Percentiles rank a stretch among this genome's conserved stretches.
Conservation (phyloP, 2,888 invertebrate species). For the Therioaphis trifolii region DNA sequence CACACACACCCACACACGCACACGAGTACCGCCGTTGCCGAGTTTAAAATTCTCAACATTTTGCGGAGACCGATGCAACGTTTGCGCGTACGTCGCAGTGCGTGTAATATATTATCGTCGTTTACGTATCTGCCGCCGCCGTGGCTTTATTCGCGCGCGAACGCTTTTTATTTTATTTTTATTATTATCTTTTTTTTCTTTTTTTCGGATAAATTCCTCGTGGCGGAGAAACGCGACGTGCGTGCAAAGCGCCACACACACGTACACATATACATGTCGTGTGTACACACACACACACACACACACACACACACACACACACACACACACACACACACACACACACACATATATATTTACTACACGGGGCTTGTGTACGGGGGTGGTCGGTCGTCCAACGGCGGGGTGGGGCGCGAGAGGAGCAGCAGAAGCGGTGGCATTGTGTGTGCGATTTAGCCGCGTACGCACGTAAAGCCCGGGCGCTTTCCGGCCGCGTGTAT, state of each 20-base stretch:
- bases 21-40: background rate
- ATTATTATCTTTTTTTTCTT: too few relatives aligned
- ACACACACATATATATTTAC: too few relatives aligned
- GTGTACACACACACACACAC: too few relatives aligned
- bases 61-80: background rate
- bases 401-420: background rate
- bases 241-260: conserved; percentile 15
- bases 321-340: too few relatives aligned
- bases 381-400: background rate
- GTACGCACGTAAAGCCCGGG: background rate
- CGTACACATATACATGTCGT: too few relatives aligned
- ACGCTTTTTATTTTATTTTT: background rate
- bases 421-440: conserved; percentile 11
- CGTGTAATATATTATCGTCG: too few relatives aligned
- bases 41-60: conserved; percentile 51
- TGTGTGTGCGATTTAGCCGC: background rate
- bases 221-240: conserved; percentile 27
- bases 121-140: too few relatives aligned
- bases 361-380: too few relatives aligned
- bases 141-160: background rate
- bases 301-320: too few relatives aligned
- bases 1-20: too few relatives aligned
- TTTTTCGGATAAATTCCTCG: conserved; percentile 35
- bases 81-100: too few relatives aligned
- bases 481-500: background rate